A percentile compares a stretch with the other conserved stretches of the same genome.
Evolutionary conservation across 2,113 vertebrate genomes (phyloP).

Genomic region (Pygoscelis antarcticus): DNA sequence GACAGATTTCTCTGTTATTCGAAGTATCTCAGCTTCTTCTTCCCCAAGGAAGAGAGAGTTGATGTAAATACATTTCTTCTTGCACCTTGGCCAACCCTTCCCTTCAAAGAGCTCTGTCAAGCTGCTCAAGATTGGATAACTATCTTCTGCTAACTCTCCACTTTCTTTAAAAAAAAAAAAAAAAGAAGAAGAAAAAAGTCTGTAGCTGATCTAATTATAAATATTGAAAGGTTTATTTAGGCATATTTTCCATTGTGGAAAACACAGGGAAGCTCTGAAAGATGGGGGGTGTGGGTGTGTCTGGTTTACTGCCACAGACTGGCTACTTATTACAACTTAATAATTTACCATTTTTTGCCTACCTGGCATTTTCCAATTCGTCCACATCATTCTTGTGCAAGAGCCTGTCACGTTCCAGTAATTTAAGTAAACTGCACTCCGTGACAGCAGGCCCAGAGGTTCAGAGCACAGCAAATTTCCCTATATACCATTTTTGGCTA

Average conservation of each 20-base stretch:
- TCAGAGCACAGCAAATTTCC: not conserved
- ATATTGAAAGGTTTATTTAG: not conserved
- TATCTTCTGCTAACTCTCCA: not conserved
- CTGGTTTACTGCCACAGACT: not conserved
- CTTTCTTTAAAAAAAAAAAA: not conserved
- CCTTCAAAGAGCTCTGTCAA: no score
- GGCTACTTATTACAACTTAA: not conserved
- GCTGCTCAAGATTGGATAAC: not conserved
- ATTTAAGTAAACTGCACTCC: not conserved
- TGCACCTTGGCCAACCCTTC: not conserved
- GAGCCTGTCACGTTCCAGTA: not conserved
- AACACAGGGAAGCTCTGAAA: not conserved
- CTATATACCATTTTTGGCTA: not conserved
- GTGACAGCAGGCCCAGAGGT: no score
- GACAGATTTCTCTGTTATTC: not conserved
- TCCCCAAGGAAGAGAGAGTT: not conserved
- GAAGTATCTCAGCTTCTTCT: not conserved
- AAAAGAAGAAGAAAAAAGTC: not conserved
- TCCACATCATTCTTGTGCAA: not conserved
- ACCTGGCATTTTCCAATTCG: not conserved
- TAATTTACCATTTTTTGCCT: not conserved
- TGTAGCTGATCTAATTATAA: not conserved
- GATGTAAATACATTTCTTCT: not conserved
- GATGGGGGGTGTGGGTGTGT: fast-evolving
- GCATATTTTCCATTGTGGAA: not conserved